Base-by-base conservation (phyloP, 2,113 vertebrate genomes). In the Toxotes jaculatrix region DNA sequence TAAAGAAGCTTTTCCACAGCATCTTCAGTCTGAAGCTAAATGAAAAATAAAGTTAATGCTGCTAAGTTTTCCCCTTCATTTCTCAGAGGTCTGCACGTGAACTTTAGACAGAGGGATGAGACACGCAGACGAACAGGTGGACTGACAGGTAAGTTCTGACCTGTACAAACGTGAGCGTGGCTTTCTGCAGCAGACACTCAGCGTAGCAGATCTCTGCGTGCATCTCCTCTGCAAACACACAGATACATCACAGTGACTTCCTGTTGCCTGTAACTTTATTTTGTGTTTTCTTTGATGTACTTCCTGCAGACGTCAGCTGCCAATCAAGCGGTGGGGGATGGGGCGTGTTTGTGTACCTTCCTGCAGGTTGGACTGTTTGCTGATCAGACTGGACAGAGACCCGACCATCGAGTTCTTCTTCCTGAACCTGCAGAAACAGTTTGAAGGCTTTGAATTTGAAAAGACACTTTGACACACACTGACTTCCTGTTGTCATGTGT, bases 131-230 rank as follows among this genome's bases (percentile, higher is more conserved):
- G 2, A 16, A 3, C 3, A 60, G 4, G 23, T 59, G 4, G 45
- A 47, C 16, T 5, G 14, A 16, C 3, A 7, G 4, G 8, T 2
- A 2, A 19, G 3, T 43, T 23, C 79, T 93, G 89, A 99, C 98
- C 97, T 99, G 98, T 5, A 99, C 95, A 0, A 99, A 99, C 0
- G 97, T 99, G 72, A 99, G 95, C 6, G 96, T 96, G 69, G 98
- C 98, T 93, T 99, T 99, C 94, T 99, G 98, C 7, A 99, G 94
- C 56, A 99, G 95, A 94, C 97, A 99, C 92, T 99, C 98, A 8
- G 98, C 98, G 27, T 98, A 99, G 92, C 98, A 99, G 91, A 99
- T 95, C 94, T 99, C 98, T 6, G 98, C 98, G 82, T 99, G 98
- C 97, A 99, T 97, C 93, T 99, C 97, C 95, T 97, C 98, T 99